A percentile compares a stretch with the other conserved stretches of the same genome.
Evolutionary conservation across 2,888 invertebrate species (phyloP).

Genomic region (Cheilosia grossa): DNA sequence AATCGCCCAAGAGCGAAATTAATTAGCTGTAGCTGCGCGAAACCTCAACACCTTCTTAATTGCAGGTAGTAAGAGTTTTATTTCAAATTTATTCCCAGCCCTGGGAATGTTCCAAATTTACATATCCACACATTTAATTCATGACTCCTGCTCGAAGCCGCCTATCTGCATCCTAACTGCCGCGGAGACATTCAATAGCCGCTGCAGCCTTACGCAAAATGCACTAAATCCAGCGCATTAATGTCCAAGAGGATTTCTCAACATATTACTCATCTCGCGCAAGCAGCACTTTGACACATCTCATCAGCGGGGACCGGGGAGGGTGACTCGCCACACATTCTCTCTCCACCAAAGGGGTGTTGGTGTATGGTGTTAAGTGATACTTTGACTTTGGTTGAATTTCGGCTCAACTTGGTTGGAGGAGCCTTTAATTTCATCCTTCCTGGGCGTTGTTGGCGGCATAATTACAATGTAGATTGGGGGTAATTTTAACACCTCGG

Average conservation of each 20-base stretch:
- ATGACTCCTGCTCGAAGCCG: background rate
- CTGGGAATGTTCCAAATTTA: conserved; percentile 55
- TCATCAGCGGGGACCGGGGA: background rate
- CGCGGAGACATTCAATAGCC: conserved; percentile 51
- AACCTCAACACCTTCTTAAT: conserved; percentile 70
- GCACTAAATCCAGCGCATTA: conserved; percentile 51
- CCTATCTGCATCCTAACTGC: conserved; percentile 21
- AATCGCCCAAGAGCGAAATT: conserved; percentile 54
- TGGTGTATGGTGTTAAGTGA: conserved; percentile 70
- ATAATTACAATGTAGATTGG: conserved; percentile 83
- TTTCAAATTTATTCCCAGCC: conserved; percentile 36
- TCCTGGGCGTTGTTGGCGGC: conserved; percentile 73
- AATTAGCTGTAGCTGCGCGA: conserved; percentile 25
- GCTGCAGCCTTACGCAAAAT: conserved; percentile 41
- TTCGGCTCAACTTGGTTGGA: conserved; percentile 39
- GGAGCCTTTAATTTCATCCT: conserved; percentile 66
- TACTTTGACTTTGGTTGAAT: conserved; percentile 51
- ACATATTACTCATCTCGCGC: conserved; percentile 61
- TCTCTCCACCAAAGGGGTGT: background rate
- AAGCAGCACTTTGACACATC: conserved; percentile 61
- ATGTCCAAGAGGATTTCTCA: conserved; percentile 64
- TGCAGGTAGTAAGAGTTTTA: conserved; percentile 23
- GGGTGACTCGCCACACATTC: background rate
- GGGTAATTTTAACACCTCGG: conserved; percentile 83
- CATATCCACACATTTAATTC: conserved; percentile 52